Evolutionary conservation across 1,140 invertebrate genomes (phyloP).

Genomic region (Laupala kohalensis): DNA sequence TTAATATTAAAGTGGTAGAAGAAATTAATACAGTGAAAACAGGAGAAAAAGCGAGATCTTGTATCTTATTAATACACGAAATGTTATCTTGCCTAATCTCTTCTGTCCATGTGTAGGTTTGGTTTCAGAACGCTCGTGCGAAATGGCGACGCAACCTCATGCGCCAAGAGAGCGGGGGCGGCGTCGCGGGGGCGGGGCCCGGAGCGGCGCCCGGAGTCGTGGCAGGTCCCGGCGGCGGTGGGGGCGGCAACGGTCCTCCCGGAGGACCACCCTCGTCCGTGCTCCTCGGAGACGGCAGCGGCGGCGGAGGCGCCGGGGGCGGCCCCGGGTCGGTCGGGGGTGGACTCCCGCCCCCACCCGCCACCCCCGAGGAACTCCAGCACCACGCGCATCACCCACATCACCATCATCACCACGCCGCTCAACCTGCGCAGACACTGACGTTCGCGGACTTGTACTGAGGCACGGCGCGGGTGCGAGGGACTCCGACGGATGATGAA

Average conservation of each 20-base stretch:
- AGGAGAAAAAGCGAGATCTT: too few species aligned
- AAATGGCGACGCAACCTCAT: conserved; percentile 84
- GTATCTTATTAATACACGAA: too few species aligned
- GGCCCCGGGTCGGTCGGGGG: neutral
- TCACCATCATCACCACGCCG: conserved; percentile 6
- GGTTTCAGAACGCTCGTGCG: conserved; percentile 95
- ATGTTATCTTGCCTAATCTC: too few species aligned
- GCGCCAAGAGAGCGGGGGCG: conserved; percentile 47
- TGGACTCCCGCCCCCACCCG: neutral
- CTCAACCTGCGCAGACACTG: conserved; percentile 7
- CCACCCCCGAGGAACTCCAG: conserved; percentile 4
- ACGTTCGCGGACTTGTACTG: conserved; percentile 11
- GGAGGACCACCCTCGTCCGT: neutral
- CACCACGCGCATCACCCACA: neutral
- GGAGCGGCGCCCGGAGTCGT: conserved; percentile 16
- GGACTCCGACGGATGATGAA: neutral
- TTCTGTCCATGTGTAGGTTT: too few species aligned
- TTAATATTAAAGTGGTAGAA: too few species aligned
- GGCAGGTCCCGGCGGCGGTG: conserved; percentile 10
- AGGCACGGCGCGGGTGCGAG: neutral
- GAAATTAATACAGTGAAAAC: too few species aligned
- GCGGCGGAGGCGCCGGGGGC: neutral
- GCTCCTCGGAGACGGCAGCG: neutral
- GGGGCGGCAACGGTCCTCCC: neutral
- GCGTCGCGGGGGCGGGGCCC: conserved; percentile 47